Base-by-base conservation (phyloP, 2,888 invertebrate species). In the Drosophila borealis region DNA sequence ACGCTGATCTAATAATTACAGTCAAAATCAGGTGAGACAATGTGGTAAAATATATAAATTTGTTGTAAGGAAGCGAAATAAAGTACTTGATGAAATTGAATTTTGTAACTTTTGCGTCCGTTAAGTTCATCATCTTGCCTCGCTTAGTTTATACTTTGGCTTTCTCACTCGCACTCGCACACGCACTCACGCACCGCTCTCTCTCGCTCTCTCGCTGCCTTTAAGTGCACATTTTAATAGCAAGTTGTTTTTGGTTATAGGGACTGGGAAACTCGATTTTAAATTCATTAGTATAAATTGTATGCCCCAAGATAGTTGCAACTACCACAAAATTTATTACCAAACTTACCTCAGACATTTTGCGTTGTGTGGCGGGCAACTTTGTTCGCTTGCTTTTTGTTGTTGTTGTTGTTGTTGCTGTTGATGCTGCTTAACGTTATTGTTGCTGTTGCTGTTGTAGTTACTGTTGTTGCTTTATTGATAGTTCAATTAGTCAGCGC, bases 281-380 rank as follows among this genome's bases (percentile, higher is more conserved):
- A 46, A 29, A 29, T 8, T 14, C 34, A 36, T 29, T 33, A 2
- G 4, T 10, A 41, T 17, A 17, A 39, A 9, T 9, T 37, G 45
- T 37, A 3, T n/a, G 45, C 29, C 29, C 13, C n/a, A 25, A 25
- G 37, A 25, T n/a, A 11, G 37, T 59, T 36, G 39, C 37, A 56
- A 51, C 14, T 49, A 13, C 19, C 42, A 46, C 21, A 25, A 37
- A 37, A 63, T 36, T 39, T 37, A 36, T 41, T 46, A 14, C 6
- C 14, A 56, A 44, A 74, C 84, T 84, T 62, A 84, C 84, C 84
- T 84, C 87, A 62, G 84, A 84, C 84, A 84, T 84, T 70, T 78
- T 81, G 50, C 48, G 66, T 69, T 69, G 53, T 45, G 64, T 65
- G 69, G 49, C 65, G 29, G 54, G 44, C 57, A 74, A 73, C 55